phyloP scores from a whole-genome alignment of 2,888 invertebrate genomes.

The Odontothrips loti region DNA sequence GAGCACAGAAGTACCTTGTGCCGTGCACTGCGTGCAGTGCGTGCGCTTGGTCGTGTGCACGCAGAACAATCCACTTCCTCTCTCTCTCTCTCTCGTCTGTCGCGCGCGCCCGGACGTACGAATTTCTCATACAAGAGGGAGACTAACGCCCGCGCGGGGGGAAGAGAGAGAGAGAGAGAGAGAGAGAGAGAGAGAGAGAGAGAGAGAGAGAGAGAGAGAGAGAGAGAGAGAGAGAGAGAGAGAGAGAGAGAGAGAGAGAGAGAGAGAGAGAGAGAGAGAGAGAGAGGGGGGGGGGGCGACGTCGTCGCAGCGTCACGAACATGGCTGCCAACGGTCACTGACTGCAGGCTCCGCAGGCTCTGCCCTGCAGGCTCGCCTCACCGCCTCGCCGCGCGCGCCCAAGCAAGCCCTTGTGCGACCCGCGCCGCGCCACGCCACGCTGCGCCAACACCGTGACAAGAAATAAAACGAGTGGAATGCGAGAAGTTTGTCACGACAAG shows the following conservation, averaged over 20 bases:
- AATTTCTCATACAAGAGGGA: too few species aligned
- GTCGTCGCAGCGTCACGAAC: conserved; percentile 7
- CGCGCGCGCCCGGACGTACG: not conserved
- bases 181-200: too few species aligned
- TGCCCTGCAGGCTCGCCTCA: too few species aligned
- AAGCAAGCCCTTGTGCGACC: not conserved
- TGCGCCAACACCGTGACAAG: not conserved
- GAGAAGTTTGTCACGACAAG: conserved; percentile 19
- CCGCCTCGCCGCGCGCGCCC: not conserved
- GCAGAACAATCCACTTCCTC: too few species aligned
- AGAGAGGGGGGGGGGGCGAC: not conserved
- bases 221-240: too few species aligned
- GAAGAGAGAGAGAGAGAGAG: too few species aligned
- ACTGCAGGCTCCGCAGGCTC: not conserved
- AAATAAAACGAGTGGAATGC: conserved; percentile 14
- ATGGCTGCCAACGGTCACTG: conserved; percentile 25
- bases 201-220: too few species aligned
- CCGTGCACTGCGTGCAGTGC: not conserved
- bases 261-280: too few species aligned
- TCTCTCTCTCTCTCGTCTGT: not conserved
- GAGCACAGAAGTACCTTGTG: too few species aligned
- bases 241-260: too few species aligned
- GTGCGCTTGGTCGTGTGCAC: not conserved
- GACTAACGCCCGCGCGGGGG: too few species aligned
- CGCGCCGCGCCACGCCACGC: not conserved